phyloP scores from a whole-genome alignment of 2,113 vertebrate species.

The Otolemur garnettii region DNA sequence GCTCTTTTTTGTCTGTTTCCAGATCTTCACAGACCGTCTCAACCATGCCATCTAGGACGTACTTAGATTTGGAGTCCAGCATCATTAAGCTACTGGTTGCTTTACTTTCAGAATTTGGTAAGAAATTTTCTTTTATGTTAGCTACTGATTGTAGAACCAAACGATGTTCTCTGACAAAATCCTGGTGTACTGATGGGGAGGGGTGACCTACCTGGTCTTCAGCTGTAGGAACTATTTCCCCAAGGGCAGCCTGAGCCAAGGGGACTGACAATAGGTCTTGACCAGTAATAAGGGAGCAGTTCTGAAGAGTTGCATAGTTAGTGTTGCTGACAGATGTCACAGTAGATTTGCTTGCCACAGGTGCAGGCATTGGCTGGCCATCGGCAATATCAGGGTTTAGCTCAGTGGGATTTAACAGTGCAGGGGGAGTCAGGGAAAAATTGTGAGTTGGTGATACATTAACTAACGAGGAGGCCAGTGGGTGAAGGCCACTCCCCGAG shows the following conservation, averaged over 20 bases:
- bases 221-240: slow-evolving; percentile 84
- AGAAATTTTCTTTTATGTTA: slow-evolving; percentile 92
- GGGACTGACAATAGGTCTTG: slow-evolving; percentile 90
- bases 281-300: slow-evolving; percentile 90
- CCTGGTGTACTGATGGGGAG: slow-evolving; percentile 87
- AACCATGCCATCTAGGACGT: slow-evolving; percentile 92
- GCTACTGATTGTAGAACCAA: slow-evolving; percentile 92
- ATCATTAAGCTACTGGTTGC: slow-evolving; percentile 87
- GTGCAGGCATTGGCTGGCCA: slow-evolving; percentile 87
- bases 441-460: slow-evolving; percentile 88
- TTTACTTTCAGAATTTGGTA: slow-evolving; percentile 92
- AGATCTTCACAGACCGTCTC: slow-evolving; percentile 95
- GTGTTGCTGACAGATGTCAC: slow-evolving; percentile 92
- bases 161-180: slow-evolving; percentile 90
- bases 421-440: slow-evolving; percentile 88
- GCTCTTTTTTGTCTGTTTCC: slow-evolving; percentile 96
- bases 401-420: slow-evolving; percentile 88
- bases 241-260: slow-evolving; percentile 85
- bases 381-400: slow-evolving; percentile 88
- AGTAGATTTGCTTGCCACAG: slow-evolving; percentile 90
- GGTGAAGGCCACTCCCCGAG: slow-evolving; percentile 87
- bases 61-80: slow-evolving; percentile 92
- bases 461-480: slow-evolving; percentile 88
- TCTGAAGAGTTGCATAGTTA: slow-evolving; percentile 91
- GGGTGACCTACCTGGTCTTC: slow-evolving; percentile 86